Evolutionary conservation across 1,140 invertebrate genomes (phyloP), one percentile per base, ranked within the genome.

Genomic region (Meloidogyne exigua): DNA sequence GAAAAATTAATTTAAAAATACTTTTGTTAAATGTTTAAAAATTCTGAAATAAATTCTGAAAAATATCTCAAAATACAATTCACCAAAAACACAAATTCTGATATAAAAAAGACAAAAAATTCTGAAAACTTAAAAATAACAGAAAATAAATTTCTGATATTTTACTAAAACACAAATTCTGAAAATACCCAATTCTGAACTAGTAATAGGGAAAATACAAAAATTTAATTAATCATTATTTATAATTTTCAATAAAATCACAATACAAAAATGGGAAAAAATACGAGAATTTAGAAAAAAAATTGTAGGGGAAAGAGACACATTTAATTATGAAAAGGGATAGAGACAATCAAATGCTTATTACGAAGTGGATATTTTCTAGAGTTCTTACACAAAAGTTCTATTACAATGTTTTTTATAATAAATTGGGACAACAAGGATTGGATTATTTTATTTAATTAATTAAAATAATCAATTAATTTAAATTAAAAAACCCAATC

Each of bases 191-290:
- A 49, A 18, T 49, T 49, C 44, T 49, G 15, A 49, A 49, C 28
- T 32, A 3, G 5, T 49, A 49, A 49, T 15, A 3, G 18, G 18
- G 18, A 57, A 57, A 57, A 57, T 12, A 57, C 49, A 57, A 57
- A 49, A 57, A n/a, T n/a, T 18, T 0, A 57, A n/a, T n/a, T 57
- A 1, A n/a, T 57, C 4, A 57, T 57, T 57, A 21, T 57, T 57
- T n/a, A 57, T n/a, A 57, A n/a, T 57, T 57, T 57, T 57, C 49
- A 57, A n/a, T 57, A 57, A 57, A 57, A 57, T 57, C 49, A 57
- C 49, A 57, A 57, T 57, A 57, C 18, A 57, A 57, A 57, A 57
- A n/a, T n/a, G 21, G n/a, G 18, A 12, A 18, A 44, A 13, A 44
- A 15, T 44, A n/a, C 18, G n/a, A 57, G 18, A 49, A 49, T 18